A percentile compares a stretch with the other conserved stretches of the same genome.
phyloP scores from a whole-genome alignment of 2,113 vertebrate genomes.

The Tapirus terrestris region DNA sequence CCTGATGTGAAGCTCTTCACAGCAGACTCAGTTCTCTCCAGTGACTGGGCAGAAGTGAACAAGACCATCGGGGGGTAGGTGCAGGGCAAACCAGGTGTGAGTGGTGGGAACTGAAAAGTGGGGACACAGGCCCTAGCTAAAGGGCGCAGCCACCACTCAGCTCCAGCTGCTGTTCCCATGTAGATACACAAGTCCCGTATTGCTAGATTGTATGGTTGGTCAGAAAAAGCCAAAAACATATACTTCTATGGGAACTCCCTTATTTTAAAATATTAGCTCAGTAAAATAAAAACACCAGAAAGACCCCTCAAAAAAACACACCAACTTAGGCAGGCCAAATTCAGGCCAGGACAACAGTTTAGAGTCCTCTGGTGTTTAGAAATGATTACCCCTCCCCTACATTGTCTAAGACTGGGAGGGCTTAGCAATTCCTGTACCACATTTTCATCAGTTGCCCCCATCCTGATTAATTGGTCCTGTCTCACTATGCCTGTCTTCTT shows the following conservation, averaged over 20 bases:
- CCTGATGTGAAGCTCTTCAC: not conserved
- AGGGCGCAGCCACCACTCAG: not conserved
- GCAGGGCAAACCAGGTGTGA: not conserved
- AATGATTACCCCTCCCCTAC: not conserved
- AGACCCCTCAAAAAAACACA: not conserved
- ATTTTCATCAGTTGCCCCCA: not conserved
- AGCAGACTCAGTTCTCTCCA: not conserved
- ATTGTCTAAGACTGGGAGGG: not conserved
- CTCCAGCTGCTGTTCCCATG: not conserved
- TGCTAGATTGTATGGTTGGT: not conserved
- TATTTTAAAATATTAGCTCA: not conserved
- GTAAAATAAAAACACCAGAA: not conserved
- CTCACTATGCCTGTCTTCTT: not conserved
- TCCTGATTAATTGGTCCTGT: not conserved
- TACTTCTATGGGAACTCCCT: not conserved
- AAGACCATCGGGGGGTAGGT: not conserved
- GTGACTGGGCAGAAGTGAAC: not conserved
- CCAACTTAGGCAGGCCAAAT: not conserved
- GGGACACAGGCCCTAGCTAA: not conserved
- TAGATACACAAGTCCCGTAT: not conserved
- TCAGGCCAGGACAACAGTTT: not conserved
- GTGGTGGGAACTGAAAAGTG: not conserved
- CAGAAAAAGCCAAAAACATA: not conserved
- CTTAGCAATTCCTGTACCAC: not conserved
- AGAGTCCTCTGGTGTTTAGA: not conserved